A percentile compares a stretch with the other conserved stretches of the same genome.
phyloP scores from a whole-genome alignment of 2,888 invertebrate genomes.

The Choristoneura rosaceana region DNA sequence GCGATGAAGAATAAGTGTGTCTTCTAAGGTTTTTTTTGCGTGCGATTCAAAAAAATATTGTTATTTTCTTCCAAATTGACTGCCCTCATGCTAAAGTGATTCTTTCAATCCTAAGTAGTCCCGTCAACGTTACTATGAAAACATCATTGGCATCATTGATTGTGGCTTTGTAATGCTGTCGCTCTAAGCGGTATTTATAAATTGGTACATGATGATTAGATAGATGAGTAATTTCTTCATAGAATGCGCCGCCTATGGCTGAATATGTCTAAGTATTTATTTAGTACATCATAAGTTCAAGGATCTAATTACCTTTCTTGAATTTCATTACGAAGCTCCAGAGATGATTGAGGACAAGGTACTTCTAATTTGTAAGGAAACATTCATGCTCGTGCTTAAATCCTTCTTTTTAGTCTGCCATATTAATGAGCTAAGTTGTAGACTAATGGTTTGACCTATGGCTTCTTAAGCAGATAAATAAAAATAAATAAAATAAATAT shows the following conservation, averaged over 20 bases:
- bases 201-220: slow-evolving; percentile 7
- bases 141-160: neutral
- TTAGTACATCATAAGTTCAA: neutral
- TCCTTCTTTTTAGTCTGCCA: neutral
- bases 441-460: too few species aligned
- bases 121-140: too few species aligned
- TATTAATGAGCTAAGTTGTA: neutral
- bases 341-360: neutral
- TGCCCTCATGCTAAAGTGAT: too few species aligned
- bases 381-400: neutral
- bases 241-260: neutral
- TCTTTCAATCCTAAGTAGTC: too few species aligned
- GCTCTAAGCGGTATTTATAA: slow-evolving; percentile 2
- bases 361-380: neutral
- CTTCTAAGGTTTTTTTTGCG: too few species aligned
- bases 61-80: too few species aligned
- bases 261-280: neutral
- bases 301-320: neutral
- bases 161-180: neutral
- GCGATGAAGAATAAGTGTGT: too few species aligned
- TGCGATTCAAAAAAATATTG: too few species aligned
- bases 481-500: too few species aligned
- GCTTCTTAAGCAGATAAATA: too few species aligned
- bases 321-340: neutral
- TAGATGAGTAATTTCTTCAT: slow-evolving; percentile 32